Base-by-base conservation (phyloP, 2,797 vertebrate genomes). In the Lepilemur septentrionalis region DNA sequence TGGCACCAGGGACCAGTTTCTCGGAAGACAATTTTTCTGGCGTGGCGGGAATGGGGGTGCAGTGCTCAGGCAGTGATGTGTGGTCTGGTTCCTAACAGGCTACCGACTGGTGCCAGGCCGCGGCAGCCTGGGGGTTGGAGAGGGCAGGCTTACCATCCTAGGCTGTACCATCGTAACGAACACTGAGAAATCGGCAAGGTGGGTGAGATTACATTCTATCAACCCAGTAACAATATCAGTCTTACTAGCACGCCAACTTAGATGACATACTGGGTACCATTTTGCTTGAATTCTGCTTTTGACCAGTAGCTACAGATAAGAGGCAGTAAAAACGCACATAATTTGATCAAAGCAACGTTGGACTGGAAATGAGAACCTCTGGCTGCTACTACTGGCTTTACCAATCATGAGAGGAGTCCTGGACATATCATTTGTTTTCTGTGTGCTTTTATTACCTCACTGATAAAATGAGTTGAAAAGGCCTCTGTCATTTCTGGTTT, bases 241-340 rank as follows among this genome's bases (percentile, higher is more conserved):
- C 50, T 84, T 70, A 79, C 4, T 43, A 72, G 22, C 2, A n/a
- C n/a, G 70, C 25, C 13, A 59, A 46, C 28, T 89, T 41, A 87
- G 28, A 67, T 87, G 25, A 4, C 30, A 23, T 23, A 32, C 23
- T 61, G 14, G 48, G 11, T 61, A 63, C 69, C n/a, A 38, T 75
- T 57, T 91, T 57, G 17, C 35, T 92, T 96, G 48, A 72, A 48
- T 50, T 81, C 46, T 73, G 75, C 28, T 72, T 93, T 93, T 92
- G 57, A 73, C 23, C 11, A 80, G 55, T 15, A 91, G 35, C 25
- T 32, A 79, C 25, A 92, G 25, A 65, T 63, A 84, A 73, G 22
- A 78, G 25, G 4, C 35, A 69, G 12, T 55, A 79, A 93, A 76
- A 43, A 23, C 23, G 2, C n/a, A 35, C 41, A 17, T 11, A 65